Evolutionary conservation across 2,113 vertebrate species (phyloP).

Genomic region (Rafetus swinhoei): DNA sequence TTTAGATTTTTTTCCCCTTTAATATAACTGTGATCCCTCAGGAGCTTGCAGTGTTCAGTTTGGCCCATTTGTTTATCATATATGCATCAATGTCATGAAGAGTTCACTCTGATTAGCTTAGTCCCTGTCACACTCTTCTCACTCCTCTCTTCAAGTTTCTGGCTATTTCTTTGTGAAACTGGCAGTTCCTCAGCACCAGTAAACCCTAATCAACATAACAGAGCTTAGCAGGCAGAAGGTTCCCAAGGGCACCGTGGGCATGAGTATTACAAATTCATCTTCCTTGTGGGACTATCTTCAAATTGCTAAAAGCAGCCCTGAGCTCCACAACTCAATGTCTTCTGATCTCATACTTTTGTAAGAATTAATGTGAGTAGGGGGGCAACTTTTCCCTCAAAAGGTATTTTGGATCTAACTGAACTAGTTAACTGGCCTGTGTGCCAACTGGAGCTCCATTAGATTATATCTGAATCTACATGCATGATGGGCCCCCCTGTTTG

Average conservation of each 20-base stretch:
- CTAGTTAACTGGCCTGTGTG: not conserved
- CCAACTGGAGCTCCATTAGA: not conserved
- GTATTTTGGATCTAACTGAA: not conserved
- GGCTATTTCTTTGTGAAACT: conserved; percentile 14
- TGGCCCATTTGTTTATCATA: conserved; percentile 28
- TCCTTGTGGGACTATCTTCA: not conserved
- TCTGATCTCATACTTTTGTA: not conserved
- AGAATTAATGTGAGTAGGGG: not conserved
- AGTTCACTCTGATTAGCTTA: conserved; percentile 30
- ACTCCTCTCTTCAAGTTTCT: conserved; percentile 34
- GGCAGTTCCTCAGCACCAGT: not conserved
- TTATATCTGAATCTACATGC: not conserved
- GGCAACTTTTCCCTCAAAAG: not conserved
- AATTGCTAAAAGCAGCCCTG: not conserved
- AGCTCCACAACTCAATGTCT: not conserved
- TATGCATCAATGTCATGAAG: conserved; percentile 20
- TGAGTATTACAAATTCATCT: not conserved
- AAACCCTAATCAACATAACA: not conserved
- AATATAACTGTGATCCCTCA: conserved; percentile 26
- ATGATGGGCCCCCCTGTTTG: not conserved
- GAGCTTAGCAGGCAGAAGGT: conserved; percentile 8
- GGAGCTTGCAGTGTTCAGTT: not conserved
- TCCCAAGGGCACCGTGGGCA: not conserved
- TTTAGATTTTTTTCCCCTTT: not conserved
- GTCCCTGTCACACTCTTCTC: conserved; percentile 15